phyloP scores from a whole-genome alignment of 2,113 vertebrate genomes.

The Hydrolagus affinis region DNA sequence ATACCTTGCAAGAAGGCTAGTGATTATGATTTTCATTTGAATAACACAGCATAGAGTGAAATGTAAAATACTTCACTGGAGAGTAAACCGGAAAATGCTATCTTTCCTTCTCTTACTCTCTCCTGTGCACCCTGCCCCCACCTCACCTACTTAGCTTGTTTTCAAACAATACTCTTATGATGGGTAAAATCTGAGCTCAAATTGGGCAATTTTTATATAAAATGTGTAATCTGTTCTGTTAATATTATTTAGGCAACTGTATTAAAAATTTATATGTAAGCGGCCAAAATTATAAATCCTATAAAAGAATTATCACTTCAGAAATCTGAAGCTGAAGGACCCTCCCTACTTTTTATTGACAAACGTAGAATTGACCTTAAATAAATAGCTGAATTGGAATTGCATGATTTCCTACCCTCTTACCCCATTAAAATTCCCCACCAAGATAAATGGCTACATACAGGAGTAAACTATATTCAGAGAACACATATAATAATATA shows the following conservation, averaged over 20 bases:
- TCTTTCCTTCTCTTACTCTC: not conserved
- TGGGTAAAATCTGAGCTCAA: not conserved
- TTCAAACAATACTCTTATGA: not conserved
- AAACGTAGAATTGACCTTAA: not conserved
- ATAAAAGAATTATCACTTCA: not conserved
- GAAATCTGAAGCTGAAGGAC: not conserved
- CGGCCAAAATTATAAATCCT: not conserved
- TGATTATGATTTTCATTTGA: not conserved
- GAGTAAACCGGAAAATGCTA: not conserved
- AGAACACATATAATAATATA: too few species aligned
- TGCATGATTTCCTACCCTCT: too few species aligned
- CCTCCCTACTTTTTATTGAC: not conserved
- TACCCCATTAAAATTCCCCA: too few species aligned
- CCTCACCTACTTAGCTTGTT: too few species aligned
- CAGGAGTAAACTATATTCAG: too few species aligned
- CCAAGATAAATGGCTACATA: too few species aligned
- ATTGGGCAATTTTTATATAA: not conserved
- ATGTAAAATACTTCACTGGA: not conserved
- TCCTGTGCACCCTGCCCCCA: too few species aligned
- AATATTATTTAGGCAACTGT: not conserved
- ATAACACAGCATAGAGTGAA: not conserved
- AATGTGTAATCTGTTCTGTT: not conserved
- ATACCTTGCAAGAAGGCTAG: not conserved
- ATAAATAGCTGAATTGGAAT: too few species aligned
- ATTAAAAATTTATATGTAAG: not conserved